Evolutionary conservation across 2,888 invertebrate species (phyloP).

Genomic region (Eumerus sabulonum): DNA sequence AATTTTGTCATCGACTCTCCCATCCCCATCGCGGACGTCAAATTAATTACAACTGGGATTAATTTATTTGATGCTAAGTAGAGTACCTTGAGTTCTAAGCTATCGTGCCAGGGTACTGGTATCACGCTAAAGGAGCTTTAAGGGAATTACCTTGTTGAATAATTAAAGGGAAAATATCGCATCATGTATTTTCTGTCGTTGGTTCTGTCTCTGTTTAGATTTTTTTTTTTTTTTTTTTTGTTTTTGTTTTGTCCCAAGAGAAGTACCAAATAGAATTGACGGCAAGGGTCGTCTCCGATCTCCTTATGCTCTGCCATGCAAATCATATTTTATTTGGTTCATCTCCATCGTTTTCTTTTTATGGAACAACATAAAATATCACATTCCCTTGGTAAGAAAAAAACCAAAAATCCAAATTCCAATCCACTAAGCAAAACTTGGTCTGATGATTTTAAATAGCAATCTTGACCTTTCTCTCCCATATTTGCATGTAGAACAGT

Average conservation of each 20-base stretch:
- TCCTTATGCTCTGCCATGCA: too few species aligned
- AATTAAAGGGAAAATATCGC: constrained; percentile 30
- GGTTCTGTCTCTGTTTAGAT: not conserved
- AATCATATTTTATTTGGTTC: constrained; percentile 22
- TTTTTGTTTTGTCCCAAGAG: constrained; percentile 5
- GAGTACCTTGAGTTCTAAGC: constrained; percentile 37
- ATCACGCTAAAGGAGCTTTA: not conserved
- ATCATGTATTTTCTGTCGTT: not conserved
- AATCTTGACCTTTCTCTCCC: constrained; percentile 40
- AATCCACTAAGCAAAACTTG: not conserved
- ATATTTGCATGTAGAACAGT: not conserved
- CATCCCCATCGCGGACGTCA: not conserved
- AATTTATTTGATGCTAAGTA: constrained; percentile 53
- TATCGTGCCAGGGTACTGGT: constrained; percentile 11
- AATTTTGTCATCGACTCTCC: constrained; percentile 7
- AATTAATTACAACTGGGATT: constrained; percentile 44
- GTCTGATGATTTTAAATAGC: constrained; percentile 37
- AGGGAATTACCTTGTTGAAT: constrained; percentile 27
- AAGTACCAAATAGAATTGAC: too few species aligned
- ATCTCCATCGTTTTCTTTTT: not conserved
- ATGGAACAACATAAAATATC: constrained; percentile 26
- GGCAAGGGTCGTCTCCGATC: too few species aligned
- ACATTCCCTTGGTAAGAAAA: not conserved
- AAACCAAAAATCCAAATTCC: too few species aligned
- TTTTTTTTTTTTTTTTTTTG: constrained; percentile 8